phyloP scores from a whole-genome alignment of 2,888 invertebrate species.

The Reticulitermes lucifugus region DNA sequence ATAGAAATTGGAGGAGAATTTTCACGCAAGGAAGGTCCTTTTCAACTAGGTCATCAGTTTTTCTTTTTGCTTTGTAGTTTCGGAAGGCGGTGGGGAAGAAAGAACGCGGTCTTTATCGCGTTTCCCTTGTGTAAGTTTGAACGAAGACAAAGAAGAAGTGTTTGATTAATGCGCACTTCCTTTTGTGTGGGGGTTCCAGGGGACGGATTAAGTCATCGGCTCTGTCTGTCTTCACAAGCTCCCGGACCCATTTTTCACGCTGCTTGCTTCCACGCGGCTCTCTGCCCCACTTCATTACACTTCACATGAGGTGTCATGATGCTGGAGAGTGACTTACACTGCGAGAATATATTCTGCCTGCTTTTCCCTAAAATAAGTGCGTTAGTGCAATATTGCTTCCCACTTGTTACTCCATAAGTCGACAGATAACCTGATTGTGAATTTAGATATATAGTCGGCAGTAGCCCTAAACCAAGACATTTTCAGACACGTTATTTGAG shows the following conservation, averaged over 20 bases:
- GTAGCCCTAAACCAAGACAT: no score
- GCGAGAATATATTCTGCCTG: no score
- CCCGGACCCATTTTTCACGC: constrained; percentile 47
- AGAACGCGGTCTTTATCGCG: constrained; percentile 35
- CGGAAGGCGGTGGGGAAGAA: background rate
- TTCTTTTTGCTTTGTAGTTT: background rate
- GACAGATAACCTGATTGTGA: no score
- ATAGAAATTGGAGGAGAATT: constrained; percentile 10
- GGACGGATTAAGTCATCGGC: constrained; percentile 51
- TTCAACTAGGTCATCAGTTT: constrained; percentile 38
- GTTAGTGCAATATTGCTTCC: no score
- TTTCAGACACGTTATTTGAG: no score
- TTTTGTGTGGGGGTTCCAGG: constrained; percentile 31
- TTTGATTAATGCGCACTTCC: constrained; percentile 43
- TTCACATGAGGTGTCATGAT: background rate
- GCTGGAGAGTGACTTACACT: no score
- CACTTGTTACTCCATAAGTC: no score
- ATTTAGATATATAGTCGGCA: no score
- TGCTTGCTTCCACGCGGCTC: background rate
- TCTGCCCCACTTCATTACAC: constrained; percentile 19
- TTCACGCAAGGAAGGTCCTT: constrained; percentile 22
- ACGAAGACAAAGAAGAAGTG: constrained; percentile 41
- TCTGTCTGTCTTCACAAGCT: constrained; percentile 38
- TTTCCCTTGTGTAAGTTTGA: constrained; percentile 34
- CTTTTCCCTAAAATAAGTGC: no score